Base-by-base conservation (phyloP, 2,113 vertebrate species). In the Indicator maculatus region DNA sequence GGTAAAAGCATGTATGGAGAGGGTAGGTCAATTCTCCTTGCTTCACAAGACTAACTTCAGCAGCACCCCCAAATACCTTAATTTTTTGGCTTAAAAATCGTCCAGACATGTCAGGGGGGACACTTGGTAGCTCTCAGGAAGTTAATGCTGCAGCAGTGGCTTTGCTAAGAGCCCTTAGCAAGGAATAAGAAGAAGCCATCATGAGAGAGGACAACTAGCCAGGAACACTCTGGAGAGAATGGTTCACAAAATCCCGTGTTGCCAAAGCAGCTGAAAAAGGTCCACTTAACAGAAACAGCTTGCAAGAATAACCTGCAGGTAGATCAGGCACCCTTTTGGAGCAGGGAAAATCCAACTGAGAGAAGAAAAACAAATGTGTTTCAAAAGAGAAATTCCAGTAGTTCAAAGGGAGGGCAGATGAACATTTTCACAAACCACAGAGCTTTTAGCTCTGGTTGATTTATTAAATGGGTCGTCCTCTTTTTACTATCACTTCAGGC, bases 391-490 rank as follows among this genome's bases (percentile, higher is more conserved):
- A 90, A 91, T 78, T 80, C 3, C 2, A n/a, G 61, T 64, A 91
- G 91, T 95, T 97, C 95, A 97, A 84, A 96, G 83, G 71, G 64
- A 95, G 93, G 88, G 67, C 85, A 96, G 78, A 86, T 38, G 88
- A 95, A 92, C 86, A 60, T 76, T 96, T 96, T 95, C 31, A 95
- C 70, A 96, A 97, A 91, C 80, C 85, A 91, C 82, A 93, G 63
- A 96, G 94, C 93, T 96, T 97, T 96, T 93, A 96, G 88, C 91
- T 94, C 67, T 95, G 93, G 74, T 91, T 96, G 94, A 96, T 96
- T 96, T 96, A 96, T 93, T 95, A 96, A 95, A 96, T 90, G 87
- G 93, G 91, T 95, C 78, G 45, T 94, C 88, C 77, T 96, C 91
- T 75, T 94, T 94, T 94, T 83, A 83, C 84, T 80, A 90, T 94